A percentile compares a stretch with the other conserved stretches of the same genome.
Evolutionary conservation across 2,888 invertebrate species (phyloP).

Genomic region (Lasius platythorax): DNA sequence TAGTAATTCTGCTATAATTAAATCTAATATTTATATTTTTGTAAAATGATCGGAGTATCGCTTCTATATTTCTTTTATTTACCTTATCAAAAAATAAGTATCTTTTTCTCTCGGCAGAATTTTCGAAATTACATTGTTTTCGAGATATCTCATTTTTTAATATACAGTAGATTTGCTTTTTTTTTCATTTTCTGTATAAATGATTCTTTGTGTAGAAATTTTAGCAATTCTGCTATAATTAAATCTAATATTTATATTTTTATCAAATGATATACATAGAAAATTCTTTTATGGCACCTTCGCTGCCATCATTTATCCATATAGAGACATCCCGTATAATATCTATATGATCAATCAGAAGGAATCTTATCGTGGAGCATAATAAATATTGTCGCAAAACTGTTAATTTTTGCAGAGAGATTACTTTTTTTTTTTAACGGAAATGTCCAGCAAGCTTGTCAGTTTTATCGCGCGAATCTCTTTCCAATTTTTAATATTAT

Average conservation of each 20-base stretch:
- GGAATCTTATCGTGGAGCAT: too few species aligned
- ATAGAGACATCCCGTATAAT: too few species aligned
- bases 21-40: neutral
- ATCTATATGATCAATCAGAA: too few species aligned
- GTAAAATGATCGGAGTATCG: too few species aligned
- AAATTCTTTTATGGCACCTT: neutral
- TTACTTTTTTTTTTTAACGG: too few species aligned
- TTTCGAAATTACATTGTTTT: too few species aligned
- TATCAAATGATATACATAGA: neutral
- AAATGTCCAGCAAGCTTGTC: neutral
- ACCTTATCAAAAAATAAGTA: too few species aligned
- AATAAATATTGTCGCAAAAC: neutral
- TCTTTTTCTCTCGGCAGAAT: too few species aligned
- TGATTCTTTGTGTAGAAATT: neutral
- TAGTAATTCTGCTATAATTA: neutral
- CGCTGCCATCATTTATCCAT: too few species aligned
- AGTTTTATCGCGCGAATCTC: neutral
- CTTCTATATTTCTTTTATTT: too few species aligned
- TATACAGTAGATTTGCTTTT: neutral
- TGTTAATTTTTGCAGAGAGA: neutral
- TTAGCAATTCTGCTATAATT: neutral
- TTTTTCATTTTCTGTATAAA: neutral
- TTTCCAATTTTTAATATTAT: neutral
- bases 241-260: neutral
- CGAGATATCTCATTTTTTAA: neutral